A percentile compares a stretch with the other conserved stretches of the same genome.
These are phyloP conservation scores for Drosophila rufa DNA, from an alignment of 1,140 invertebrate species.

Conservation along the genomic window DNA sequence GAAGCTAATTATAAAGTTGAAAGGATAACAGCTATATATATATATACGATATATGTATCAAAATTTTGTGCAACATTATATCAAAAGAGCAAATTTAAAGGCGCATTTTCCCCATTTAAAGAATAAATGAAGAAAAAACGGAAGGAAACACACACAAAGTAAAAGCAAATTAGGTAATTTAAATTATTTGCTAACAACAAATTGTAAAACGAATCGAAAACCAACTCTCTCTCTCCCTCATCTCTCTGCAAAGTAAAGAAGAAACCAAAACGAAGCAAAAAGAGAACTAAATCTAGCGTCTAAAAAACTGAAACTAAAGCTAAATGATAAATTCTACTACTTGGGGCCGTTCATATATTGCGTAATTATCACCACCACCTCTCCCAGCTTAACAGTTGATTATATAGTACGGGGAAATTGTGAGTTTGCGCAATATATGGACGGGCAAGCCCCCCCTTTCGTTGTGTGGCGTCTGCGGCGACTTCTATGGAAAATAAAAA, in stretches of 20 bases:
- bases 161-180: conserved; percentile 52
- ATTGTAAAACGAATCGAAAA: conserved; percentile 41
- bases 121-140: not conserved
- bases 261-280: conserved; percentile 29
- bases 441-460: conserved; percentile 33
- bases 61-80: conserved; percentile 82
- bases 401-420: not conserved
- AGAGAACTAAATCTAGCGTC: conserved; percentile 40
- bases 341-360: conserved; percentile 20
- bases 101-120: conserved; percentile 34
- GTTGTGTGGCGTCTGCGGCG: conserved; percentile 75
- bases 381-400: conserved; percentile 1
- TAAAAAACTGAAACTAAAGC: conserved; percentile 42
- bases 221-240: conserved; percentile 16
- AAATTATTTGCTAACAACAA: conserved; percentile 56
- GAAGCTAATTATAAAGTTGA: conserved; percentile 66
- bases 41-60: conserved; percentile 55
- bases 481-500: conserved; percentile 45
- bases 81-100: conserved; percentile 64
- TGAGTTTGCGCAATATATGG: conserved; percentile 1
- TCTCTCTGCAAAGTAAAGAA: not conserved
- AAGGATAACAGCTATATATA: conserved; percentile 48
- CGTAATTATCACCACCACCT: not conserved
- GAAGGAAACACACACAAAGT: conserved; percentile 4
- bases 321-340: conserved; percentile 60